Conservation (phyloP, 2,888 invertebrate species). For the Drosophila flavopinicola region DNA sequence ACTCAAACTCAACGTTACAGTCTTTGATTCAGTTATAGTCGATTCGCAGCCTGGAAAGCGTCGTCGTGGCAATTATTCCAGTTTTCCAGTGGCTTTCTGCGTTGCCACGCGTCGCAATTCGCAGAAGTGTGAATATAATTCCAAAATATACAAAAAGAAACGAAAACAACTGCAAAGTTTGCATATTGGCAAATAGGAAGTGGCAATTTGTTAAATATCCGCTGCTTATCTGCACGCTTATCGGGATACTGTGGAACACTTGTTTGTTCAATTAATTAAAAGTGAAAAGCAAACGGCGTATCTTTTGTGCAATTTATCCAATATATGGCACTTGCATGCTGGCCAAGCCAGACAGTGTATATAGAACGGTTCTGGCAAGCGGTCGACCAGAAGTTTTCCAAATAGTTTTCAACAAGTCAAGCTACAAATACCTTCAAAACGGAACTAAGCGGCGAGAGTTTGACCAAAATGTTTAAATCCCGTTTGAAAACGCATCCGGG, state of each 20-base stretch:
- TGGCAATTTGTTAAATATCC: constrained; percentile 43
- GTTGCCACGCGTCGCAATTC: constrained; percentile 45
- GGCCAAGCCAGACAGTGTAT: constrained; percentile 54
- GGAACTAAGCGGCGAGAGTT: constrained; percentile 77
- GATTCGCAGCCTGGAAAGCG: constrained; percentile 41
- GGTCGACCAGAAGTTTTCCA: constrained; percentile 35
- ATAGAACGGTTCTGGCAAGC: constrained; percentile 37
- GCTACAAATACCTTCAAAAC: constrained; percentile 64
- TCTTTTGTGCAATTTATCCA: constrained; percentile 33
- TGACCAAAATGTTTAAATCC: constrained; percentile 82
- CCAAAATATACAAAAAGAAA: neutral
- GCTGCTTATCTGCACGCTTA: constrained; percentile 48
- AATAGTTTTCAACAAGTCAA: constrained; percentile 11
- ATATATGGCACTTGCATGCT: constrained; percentile 70
- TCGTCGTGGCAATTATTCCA: constrained; percentile 54
- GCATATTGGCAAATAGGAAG: constrained; percentile 44
- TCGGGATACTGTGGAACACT: constrained; percentile 27
- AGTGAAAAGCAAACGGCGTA: constrained; percentile 36
- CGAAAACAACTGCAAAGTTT: neutral
- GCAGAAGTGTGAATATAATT: constrained; percentile 53
- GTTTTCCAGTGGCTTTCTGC: constrained; percentile 41
- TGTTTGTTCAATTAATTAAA: constrained; percentile 77
- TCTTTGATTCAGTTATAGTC: constrained; percentile 47
- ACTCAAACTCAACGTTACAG: too few species aligned
- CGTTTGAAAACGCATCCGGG: constrained; percentile 79